These are phyloP conservation scores for Lontra canadensis DNA, from an alignment of 2,113 vertebrate genomes.

Conservation along the genomic window DNA sequence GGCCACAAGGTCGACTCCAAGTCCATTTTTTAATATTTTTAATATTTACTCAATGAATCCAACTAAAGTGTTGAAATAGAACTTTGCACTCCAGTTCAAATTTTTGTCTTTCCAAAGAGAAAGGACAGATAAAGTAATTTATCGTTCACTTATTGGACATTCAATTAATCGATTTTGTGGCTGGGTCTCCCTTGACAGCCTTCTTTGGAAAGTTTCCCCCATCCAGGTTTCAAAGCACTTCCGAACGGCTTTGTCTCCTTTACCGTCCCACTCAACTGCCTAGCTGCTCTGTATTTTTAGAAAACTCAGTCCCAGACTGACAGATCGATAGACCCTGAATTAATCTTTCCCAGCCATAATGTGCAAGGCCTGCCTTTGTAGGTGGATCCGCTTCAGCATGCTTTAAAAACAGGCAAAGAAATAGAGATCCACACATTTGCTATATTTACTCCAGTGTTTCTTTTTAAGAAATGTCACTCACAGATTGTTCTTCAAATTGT, in stretches of 20 bases:
- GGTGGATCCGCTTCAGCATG: neutral
- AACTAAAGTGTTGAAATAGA: neutral
- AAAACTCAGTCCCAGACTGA: constrained; percentile 24
- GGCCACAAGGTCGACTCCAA: neutral
- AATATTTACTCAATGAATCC: neutral
- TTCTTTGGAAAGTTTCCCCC: neutral
- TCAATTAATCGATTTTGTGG: constrained; percentile 14
- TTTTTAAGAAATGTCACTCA: constrained; percentile 72
- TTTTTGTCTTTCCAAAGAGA: neutral
- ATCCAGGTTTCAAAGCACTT: neutral
- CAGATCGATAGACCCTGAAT: constrained; percentile 47
- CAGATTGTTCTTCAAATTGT: constrained; percentile 81
- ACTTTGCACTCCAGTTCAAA: neutral
- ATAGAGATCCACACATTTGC: neutral
- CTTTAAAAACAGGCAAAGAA: neutral
- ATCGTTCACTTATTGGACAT: neutral
- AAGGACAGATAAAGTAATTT: neutral
- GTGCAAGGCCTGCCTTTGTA: neutral
- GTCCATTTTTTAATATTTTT: neutral
- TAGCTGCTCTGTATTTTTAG: constrained; percentile 66
- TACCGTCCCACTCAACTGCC: neutral
- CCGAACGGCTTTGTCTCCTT: neutral
- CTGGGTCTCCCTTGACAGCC: neutral
- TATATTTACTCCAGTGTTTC: neutral
- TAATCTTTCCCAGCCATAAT: constrained; percentile 18